Conservation (phyloP, 2,113 vertebrate genomes). For the Rattus norvegicus region GRCr8 NC_086024.1:146037001-146037500, state of each 20-base stretch:
- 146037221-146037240: background rate
- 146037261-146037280: background rate
- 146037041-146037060: background rate
- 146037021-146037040: background rate
- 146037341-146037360: background rate
- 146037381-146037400: too few species aligned
- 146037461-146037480: too few species aligned
- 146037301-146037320: background rate
- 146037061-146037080: background rate
- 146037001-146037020: conserved; percentile 8
- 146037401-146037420: too few species aligned
- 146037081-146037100: background rate
- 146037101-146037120: background rate
- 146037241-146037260: background rate
- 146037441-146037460: too few species aligned
- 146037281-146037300: background rate
- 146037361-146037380: too few species aligned
- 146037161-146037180: background rate
- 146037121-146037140: background rate
- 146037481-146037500: too few species aligned
- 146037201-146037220: background rate
- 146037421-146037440: too few species aligned
- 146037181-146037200: background rate
- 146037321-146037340: background rate
- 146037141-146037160: background rate